Conservation (phyloP, 1,140 invertebrate genomes). For the Cyphomyrmex costatus region DNA sequence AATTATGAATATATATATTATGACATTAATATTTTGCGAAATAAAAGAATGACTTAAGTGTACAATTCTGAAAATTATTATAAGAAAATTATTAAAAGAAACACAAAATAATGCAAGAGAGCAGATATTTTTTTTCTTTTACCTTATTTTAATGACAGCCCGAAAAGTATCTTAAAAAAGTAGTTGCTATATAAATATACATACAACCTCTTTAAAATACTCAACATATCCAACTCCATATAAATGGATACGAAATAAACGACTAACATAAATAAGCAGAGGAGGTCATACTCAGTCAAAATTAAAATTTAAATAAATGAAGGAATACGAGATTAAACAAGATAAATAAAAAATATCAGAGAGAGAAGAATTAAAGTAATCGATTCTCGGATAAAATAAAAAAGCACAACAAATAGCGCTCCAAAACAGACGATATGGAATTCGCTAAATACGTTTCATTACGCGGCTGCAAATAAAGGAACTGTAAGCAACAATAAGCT, state of each 20-base stretch:
- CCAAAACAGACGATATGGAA: conserved; percentile 23
- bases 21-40: not conserved
- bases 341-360: not conserved
- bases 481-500: conserved; percentile 48
- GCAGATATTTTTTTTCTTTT: not conserved
- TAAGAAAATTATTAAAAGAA: too few species aligned
- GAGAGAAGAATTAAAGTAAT: not conserved
- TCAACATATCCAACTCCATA: too few species aligned
- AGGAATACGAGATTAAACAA: not conserved
- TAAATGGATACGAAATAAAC: not conserved
- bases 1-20: not conserved
- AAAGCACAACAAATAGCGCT: not conserved
- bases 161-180: not conserved
- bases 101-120: not conserved
- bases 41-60: not conserved
- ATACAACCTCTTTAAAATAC: conserved; percentile 8
- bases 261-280: not conserved
- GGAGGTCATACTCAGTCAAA: too few species aligned
- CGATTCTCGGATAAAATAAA: not conserved
- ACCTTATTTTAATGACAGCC: conserved; percentile 22
- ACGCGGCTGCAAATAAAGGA: conserved; percentile 23
- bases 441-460: conserved; percentile 48
- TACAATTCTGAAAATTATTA: not conserved
- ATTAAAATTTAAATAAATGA: not conserved
- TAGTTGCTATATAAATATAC: not conserved